Percentiles rank a stretch among this genome's conserved stretches.
These are phyloP conservation scores for Chlamydotis undulata DNA, from an alignment of 2,113 vertebrate genomes.

Conservation along the genomic window DNA sequence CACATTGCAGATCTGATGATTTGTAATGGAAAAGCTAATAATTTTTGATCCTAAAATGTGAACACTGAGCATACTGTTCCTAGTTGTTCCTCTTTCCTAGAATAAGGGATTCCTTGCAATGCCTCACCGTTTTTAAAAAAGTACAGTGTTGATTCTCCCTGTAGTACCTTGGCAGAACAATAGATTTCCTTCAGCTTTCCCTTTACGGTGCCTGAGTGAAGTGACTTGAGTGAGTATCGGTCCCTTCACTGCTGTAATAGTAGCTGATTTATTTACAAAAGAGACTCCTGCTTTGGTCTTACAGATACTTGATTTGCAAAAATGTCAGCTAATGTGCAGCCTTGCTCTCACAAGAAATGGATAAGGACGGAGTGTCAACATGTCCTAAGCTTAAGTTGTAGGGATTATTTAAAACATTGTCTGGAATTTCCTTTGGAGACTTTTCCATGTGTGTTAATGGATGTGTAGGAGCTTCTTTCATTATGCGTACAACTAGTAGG, in stretches of 20 bases:
- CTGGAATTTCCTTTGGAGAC: neutral
- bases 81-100: neutral
- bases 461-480: neutral
- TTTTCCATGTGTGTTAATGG: neutral
- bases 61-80: neutral
- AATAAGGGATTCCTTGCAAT: neutral
- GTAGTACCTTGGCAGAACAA: neutral
- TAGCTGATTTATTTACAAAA: neutral
- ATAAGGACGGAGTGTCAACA: neutral
- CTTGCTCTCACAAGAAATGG: neutral
- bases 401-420: neutral
- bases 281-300: neutral
- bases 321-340: neutral
- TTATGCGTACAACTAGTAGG: neutral
- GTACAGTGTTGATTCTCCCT: neutral
- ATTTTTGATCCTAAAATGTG: neutral
- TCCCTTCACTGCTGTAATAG: neutral
- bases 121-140: neutral
- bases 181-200: slow-evolving; percentile 18
- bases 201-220: neutral
- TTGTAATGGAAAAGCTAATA: neutral
- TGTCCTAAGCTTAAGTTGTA: neutral
- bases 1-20: neutral
- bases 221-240: neutral
- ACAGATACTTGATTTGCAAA: neutral